Conservation (phyloP, 2,797 vertebrate species). For the Aulostomus chinensis region DNA sequence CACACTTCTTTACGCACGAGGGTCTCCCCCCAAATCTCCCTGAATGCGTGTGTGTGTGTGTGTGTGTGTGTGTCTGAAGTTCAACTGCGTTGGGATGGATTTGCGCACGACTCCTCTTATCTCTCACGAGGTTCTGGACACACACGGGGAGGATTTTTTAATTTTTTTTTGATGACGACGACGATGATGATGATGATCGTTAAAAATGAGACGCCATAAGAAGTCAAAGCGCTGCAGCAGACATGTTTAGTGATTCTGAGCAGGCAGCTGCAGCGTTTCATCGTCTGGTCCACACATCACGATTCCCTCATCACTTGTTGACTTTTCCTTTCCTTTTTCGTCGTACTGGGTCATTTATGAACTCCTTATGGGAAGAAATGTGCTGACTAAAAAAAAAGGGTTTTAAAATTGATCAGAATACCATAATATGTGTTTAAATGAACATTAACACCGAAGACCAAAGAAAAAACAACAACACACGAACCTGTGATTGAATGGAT, state of each 20-base stretch:
- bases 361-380: too few species aligned
- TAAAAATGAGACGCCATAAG: too few species aligned
- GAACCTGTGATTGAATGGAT: too few species aligned
- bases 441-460: too few species aligned
- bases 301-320: constrained; percentile 38
- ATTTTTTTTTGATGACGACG: too few species aligned
- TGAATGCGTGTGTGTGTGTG: background rate
- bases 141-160: background rate
- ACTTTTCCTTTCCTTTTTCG: too few species aligned
- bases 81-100: constrained; percentile 7
- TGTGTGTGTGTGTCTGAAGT: constrained; percentile 17
- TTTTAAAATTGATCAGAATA: too few species aligned
- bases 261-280: constrained; percentile 57
- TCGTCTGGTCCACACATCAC: constrained; percentile 45
- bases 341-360: too few species aligned
- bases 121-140: background rate
- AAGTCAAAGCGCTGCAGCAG: constrained; percentile 30
- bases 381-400: too few species aligned
- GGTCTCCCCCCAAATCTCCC: constrained; percentile 60
- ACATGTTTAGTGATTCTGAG: constrained; percentile 14
- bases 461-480: too few species aligned
- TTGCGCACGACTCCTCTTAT: constrained; percentile 43
- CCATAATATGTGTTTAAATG: too few species aligned
- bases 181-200: background rate
- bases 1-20: constrained; percentile 63